Base-by-base conservation (phyloP, 2,888 invertebrate genomes). In the Synanthedon tipuliformis region DNA sequence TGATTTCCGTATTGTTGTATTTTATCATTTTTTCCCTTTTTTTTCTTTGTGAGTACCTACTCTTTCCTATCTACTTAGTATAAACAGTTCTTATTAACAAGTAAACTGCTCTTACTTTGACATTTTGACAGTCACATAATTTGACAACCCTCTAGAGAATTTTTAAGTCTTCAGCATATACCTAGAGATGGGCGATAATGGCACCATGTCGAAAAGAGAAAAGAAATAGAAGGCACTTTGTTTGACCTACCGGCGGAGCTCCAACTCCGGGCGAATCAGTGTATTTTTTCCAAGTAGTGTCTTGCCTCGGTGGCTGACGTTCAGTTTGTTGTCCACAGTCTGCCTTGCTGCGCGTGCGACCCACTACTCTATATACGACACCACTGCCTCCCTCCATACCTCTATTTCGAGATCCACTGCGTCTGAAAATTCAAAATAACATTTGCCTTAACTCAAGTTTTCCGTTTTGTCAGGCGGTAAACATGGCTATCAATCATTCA, bases 191-290 rank as follows among this genome's bases (percentile, higher is more conserved):
- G 34, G 34, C 34, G 0, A 27, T 2, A 27, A 34, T 3, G 7
- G 34, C 10, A 34, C 10, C 34, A 10, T 10, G 34, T 34, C 0
- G 34, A 34, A 50, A 15, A 34, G 34, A 34, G 34, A 10, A 34
- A 8, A 34, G 34, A 34, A 34, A 10, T 34, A 10, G 7, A 3
- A 3, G 18, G 18, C 3, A 34, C 10, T 48, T 18, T 4, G 12
- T 34, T 50, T 3, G 34, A 50, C 52, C 53, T 66, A 77, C 86
- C 79, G 86, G 85, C 23, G 90, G 90, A 57, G 89, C 87, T 34
- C 91, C 90, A 50, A 91, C 90, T 54, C 90, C 91, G 12, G 91
- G 90, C 15, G 90, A 90, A 69, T 91, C 90, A 34, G 89, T 90
- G 65, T 91, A 91, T 60, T 90, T 88, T 74, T 90, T 91, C 90